Evolutionary conservation across 2,888 invertebrate species (phyloP).

Genomic region (Xanthia icteritia): DNA sequence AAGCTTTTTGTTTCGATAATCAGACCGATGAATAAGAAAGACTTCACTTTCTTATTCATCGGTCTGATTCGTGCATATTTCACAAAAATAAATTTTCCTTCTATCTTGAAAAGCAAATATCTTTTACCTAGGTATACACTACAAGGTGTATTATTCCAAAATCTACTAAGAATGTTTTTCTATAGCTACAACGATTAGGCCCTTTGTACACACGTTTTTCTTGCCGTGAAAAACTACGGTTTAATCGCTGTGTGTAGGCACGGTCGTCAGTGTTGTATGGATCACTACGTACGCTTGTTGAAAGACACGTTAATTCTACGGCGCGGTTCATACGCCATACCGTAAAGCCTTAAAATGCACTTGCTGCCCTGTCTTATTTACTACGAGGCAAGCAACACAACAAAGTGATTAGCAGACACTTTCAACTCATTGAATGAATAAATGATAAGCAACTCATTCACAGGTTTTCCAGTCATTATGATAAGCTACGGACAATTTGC

Average conservation of each 20-base stretch:
- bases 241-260: too few species aligned
- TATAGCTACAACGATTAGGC: too few species aligned
- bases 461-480: slow-evolving; percentile 33
- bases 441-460: slow-evolving; percentile 34
- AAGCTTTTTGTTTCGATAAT: background rate
- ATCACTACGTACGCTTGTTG: too few species aligned
- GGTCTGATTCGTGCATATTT: background rate
- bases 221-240: too few species aligned
- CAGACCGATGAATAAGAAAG: too few species aligned
- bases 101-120: too few species aligned
- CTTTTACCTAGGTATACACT: background rate
- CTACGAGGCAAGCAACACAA: background rate
- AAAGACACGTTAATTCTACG: too few species aligned
- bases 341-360: background rate
- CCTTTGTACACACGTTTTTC: too few species aligned
- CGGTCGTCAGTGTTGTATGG: too few species aligned
- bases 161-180: background rate
- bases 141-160: background rate
- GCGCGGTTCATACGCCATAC: too few species aligned
- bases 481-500: slow-evolving; percentile 18
- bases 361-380: background rate
- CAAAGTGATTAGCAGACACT: background rate
- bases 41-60: too few species aligned
- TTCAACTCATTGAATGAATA: slow-evolving; percentile 10
- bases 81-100: too few species aligned